Percentiles rank a stretch among this genome's conserved stretches.
Evolutionary conservation across 2,888 invertebrate genomes (phyloP).

Genomic region (Hyposoter didymator): DNA sequence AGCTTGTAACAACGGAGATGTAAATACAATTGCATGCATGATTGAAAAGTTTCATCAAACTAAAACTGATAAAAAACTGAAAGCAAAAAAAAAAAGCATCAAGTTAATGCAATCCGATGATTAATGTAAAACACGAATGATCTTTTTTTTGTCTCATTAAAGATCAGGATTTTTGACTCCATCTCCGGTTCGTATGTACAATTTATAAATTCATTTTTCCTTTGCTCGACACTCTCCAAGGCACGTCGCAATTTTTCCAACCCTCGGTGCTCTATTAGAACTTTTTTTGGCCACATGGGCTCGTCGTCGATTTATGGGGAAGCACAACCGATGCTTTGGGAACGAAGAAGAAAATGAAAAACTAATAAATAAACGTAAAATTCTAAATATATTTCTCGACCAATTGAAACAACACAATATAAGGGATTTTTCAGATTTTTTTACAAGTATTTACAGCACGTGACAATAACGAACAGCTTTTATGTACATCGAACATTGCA

Average conservation of each 20-base stretch:
- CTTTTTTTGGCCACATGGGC: constrained; percentile 36
- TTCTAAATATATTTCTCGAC: constrained; percentile 15
- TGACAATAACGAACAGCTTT: constrained; percentile 37
- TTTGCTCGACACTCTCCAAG: constrained; percentile 7
- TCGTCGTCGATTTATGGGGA: background rate
- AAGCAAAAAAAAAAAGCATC: constrained; percentile 4
- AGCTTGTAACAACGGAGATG: constrained; percentile 40
- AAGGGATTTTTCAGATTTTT: constrained; percentile 7
- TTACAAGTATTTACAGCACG: constrained; percentile 59
- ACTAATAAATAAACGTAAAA: background rate
- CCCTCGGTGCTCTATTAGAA: background rate
- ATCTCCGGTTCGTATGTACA: constrained; percentile 60
- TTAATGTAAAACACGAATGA: constrained; percentile 56
- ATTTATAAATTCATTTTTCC: constrained; percentile 63
- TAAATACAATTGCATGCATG: constrained; percentile 61
- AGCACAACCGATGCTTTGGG: constrained; percentile 1
- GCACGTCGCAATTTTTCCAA: constrained; percentile 34
- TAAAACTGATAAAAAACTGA: background rate
- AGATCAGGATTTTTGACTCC: constrained; percentile 59
- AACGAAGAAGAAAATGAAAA: background rate
- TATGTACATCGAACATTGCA: constrained; percentile 56
- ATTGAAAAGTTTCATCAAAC: constrained; percentile 20
- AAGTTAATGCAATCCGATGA: constrained; percentile 34
- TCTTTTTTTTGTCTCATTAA: constrained; percentile 55
- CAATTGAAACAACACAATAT: constrained; percentile 25